Conservation (phyloP, 2,888 invertebrate genomes). For the Julus scandinavius region DNA sequence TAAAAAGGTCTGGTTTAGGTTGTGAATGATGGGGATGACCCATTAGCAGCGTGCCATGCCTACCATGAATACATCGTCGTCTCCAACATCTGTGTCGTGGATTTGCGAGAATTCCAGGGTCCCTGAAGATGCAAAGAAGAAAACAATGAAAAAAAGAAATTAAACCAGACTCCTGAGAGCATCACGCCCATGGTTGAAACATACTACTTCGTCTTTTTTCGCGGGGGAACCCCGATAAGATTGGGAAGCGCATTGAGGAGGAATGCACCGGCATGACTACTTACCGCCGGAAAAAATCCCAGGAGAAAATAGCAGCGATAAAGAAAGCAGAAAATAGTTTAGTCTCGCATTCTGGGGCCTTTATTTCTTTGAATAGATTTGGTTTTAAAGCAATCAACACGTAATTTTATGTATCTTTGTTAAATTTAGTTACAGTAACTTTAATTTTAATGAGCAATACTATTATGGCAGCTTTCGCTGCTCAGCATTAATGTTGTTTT, state of each 20-base stretch:
- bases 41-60: conserved; percentile 62
- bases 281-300: background rate
- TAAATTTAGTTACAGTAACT: background rate
- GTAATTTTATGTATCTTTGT: background rate
- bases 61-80: conserved; percentile 96
- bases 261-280: background rate
- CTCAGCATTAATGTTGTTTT: too few species aligned
- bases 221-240: background rate
- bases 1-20: background rate
- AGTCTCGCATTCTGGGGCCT: background rate
- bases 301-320: background rate
- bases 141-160: conserved; percentile 23
- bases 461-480: too few species aligned
- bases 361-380: too few species aligned
- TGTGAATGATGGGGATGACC: background rate
- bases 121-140: conserved; percentile 66
- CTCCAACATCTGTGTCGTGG: conserved; percentile 81
- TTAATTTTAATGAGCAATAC: background rate
- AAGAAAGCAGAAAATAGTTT: background rate
- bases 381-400: too few species aligned
- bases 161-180: background rate
- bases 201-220: background rate
- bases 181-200: background rate
- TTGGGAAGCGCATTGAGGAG: conserved; percentile 1
- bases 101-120: conserved; percentile 72